These are phyloP conservation scores for Ophioninae sp. DNA, from an alignment of 2,888 invertebrate genomes.

Conservation along the genomic window DNA sequence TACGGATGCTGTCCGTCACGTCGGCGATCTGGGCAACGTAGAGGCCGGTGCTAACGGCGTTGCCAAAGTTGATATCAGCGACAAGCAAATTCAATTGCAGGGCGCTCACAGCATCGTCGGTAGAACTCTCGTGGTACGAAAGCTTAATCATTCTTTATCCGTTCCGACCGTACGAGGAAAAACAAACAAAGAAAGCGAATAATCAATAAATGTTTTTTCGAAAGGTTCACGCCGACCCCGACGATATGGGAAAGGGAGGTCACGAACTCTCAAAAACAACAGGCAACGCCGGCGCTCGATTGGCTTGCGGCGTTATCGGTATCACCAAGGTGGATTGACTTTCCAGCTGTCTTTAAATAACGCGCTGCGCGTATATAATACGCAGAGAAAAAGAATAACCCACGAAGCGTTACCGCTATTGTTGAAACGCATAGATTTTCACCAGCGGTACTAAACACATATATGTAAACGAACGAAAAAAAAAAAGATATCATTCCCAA, in stretches of 20 bases:
- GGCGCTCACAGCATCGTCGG: slow-evolving; percentile 91
- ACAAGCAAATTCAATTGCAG: slow-evolving; percentile 85
- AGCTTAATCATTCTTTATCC: no score
- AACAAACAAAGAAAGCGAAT: no score
- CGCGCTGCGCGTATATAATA: slow-evolving; percentile 43
- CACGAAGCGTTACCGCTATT: slow-evolving; percentile 51
- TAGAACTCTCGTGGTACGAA: slow-evolving; percentile 88
- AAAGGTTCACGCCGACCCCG: slow-evolving; percentile 92
- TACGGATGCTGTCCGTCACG: slow-evolving; percentile 87
- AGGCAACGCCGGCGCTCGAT: slow-evolving; percentile 95
- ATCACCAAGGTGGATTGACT: slow-evolving; percentile 82
- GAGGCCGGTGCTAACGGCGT: slow-evolving; percentile 85
- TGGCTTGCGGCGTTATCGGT: slow-evolving; percentile 95
- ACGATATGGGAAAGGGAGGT: slow-evolving; percentile 96
- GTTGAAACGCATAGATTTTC: slow-evolving; percentile 50
- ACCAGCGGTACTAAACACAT: slow-evolving; percentile 55
- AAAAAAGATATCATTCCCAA: slow-evolving; percentile 65
- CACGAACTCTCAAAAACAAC: slow-evolving; percentile 96
- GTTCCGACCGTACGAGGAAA: no score
- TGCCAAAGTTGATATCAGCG: slow-evolving; percentile 86
- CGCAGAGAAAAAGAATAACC: slow-evolving; percentile 37
- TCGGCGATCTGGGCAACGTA: slow-evolving; percentile 95
- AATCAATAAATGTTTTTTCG: slow-evolving; percentile 5
- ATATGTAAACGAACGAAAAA: slow-evolving; percentile 2
- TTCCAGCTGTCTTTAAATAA: slow-evolving; percentile 61